A percentile compares a stretch with the other conserved stretches of the same genome.
phyloP scores from a whole-genome alignment of 2,888 invertebrate genomes.

The Poecilobothrus nobilitatus region DNA sequence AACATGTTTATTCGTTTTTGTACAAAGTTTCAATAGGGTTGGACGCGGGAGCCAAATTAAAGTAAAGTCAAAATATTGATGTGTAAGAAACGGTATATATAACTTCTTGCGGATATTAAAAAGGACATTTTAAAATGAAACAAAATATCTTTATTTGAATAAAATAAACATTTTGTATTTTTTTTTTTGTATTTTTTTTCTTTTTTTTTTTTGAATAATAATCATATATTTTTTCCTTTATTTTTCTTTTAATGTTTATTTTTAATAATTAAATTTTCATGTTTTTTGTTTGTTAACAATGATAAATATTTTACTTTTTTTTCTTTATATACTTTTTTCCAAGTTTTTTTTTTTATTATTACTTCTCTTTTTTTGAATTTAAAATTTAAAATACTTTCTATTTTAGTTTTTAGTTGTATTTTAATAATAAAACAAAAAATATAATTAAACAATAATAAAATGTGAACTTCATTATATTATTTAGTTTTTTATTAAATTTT shows the following conservation, averaged over 20 bases:
- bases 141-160: neutral
- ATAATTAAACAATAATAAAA: conserved; percentile 16
- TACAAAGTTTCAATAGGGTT: too few relatives aligned
- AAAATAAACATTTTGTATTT: neutral
- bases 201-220: neutral
- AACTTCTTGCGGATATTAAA: too few relatives aligned
- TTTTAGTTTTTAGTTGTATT: conserved; percentile 13
- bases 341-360: conserved; percentile 13
- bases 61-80: too few relatives aligned
- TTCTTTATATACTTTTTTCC: conserved; percentile 9
- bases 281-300: conserved; percentile 2
- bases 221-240: conserved; percentile 6
- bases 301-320: conserved; percentile 11
- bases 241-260: conserved; percentile 3
- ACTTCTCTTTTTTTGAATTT: conserved; percentile 8
- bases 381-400: conserved; percentile 14
- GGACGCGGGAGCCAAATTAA: too few relatives aligned
- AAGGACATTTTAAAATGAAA: neutral
- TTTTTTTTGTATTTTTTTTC: neutral
- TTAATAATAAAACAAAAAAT: conserved; percentile 7
- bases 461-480: conserved; percentile 24
- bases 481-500: neutral
- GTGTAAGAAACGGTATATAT: too few relatives aligned
- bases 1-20: too few relatives aligned
- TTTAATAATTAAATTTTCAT: conserved; percentile 3